Evolutionary conservation across 2,113 vertebrate genomes (phyloP), one percentile per base, ranked within the genome.

Genomic region (Istiophorus platypterus): DNA sequence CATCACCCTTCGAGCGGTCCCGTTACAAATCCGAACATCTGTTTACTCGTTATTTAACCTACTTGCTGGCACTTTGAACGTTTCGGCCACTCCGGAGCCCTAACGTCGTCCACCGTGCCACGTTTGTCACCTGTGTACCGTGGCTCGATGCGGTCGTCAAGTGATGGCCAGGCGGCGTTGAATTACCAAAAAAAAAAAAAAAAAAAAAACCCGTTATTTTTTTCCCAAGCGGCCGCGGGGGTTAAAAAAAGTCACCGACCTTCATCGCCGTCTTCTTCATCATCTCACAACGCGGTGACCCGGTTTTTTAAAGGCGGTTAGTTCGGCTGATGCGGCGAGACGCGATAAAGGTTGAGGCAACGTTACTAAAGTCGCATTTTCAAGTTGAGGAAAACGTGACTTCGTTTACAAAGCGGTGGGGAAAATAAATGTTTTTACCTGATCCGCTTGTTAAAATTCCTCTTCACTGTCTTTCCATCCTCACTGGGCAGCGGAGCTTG

Each of bases 341-440:
- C 66, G 66, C 34, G 41, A 67, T 18, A 56, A 56, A 39, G n/a
- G n/a, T 63, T n/a, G 15, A 29, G 7, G n/a, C 34, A n/a, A 80
- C 41, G 65, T 34, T 67, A 13, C 8, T 22, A 37, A 68, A 88
- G 79, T 82, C 47, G 24, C 18, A 73, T 69, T 72, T 76, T 14
- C 39, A 39, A 80, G 76, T 76, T 29, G 11, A 76, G n/a, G n/a
- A 72, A 12, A 58, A 63, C 3, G 22, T 20, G 39, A 74, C 15
- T 31, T 14, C 7, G 45, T 20, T 20, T 10, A 66, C 5, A 64
- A 1, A 65, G 14, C 26, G 64, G 65, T n/a, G 3, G 17, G 18
- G 54, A 18, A 20, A 82, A n/a, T n/a, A n/a, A n/a, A n/a, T n/a
- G n/a, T n/a, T n/a, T n/a, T 84, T 93, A 95, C 94, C 92, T 95